Evolutionary conservation across 2,113 vertebrate species (phyloP), one percentile per base, ranked within the genome.

Genomic region (Trematomus loennbergii): DNA sequence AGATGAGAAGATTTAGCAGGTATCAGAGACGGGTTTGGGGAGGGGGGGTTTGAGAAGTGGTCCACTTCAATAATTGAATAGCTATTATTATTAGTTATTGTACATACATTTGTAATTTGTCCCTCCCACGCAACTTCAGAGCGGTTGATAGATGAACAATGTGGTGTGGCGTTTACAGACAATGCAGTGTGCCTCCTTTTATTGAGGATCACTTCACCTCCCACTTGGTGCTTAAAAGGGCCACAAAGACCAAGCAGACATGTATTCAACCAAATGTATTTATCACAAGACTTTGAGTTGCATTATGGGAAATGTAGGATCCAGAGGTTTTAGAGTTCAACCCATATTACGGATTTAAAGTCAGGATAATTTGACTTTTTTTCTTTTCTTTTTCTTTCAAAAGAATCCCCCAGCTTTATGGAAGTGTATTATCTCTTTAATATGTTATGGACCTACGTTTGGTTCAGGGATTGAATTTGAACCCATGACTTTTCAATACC

Each of bases 351-450:
- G 12, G 29, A 16, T 2, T 33, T 1, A 20, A 55, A 49, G 17
- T 63, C 29, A 29, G 29, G 22, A 36, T 15, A n/a, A n/a, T 25
- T 20, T 4, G 57, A 12, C 40, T 46, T 15, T 25, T n/a, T 53
- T 18, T 40, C 40, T 11, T 55, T 55, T 55, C 9, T 22, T 4
- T 55, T 29, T 52, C 29, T 43, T 17, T 53, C 12, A 33, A 54
- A 4, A 20, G 49, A 72, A 55, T 50, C 52, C 52, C 16, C 10
- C 15, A 59, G 2, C 13, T 3, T 64, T 10, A 64, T 49, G 33
- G 12, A 73, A 61, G 20, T 60, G 17, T 3, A 46, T 43, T 50
- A 12, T 20, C 11, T 79, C n/a, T 73, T 52, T 53, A 80, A 67
- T 20, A 65, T 13, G 20, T 55, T 40, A 12, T 70, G 36, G 6